These are phyloP conservation scores for Drepana falcataria DNA, from an alignment of 2,888 invertebrate species.

Conservation along the genomic window DNA sequence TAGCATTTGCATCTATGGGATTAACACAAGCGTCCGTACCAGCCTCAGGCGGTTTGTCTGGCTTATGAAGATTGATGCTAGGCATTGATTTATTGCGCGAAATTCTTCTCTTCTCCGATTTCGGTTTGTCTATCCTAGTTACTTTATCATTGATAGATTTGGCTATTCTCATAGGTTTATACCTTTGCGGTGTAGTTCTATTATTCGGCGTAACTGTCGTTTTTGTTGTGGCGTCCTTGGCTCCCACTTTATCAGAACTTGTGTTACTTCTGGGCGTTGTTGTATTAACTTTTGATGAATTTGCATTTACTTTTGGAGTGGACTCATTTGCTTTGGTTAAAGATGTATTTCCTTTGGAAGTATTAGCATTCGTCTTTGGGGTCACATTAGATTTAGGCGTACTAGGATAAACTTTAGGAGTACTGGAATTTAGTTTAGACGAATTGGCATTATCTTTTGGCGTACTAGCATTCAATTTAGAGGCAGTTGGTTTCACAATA, in stretches of 20 bases:
- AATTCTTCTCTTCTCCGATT: constrained; percentile 33
- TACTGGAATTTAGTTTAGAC: constrained; percentile 10
- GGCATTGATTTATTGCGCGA: constrained; percentile 42
- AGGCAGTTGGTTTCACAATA: constrained; percentile 13
- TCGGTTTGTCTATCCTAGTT: constrained; percentile 18
- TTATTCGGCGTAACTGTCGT: constrained; percentile 6
- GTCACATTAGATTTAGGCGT: neutral
- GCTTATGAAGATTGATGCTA: constrained; percentile 20
- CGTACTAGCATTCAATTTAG: constrained; percentile 17
- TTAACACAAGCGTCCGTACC: constrained; percentile 18
- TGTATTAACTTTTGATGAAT: neutral
- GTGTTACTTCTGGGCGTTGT: neutral
- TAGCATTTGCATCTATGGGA: constrained; percentile 13
- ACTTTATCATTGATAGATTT: constrained; percentile 22
- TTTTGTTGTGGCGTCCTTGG: neutral
- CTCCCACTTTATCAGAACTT: neutral
- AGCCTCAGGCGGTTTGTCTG: constrained; percentile 23
- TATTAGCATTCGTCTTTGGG: neutral
- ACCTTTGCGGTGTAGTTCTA: constrained; percentile 15
- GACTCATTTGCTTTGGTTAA: neutral
- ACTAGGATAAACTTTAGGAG: constrained; percentile 8
- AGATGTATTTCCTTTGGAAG: neutral
- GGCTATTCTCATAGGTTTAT: constrained; percentile 21
- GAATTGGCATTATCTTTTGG: constrained; percentile 16
- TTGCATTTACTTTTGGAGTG: neutral